Conservation (phyloP, 2,888 invertebrate species). For the Andrena chrysosceles region DNA sequence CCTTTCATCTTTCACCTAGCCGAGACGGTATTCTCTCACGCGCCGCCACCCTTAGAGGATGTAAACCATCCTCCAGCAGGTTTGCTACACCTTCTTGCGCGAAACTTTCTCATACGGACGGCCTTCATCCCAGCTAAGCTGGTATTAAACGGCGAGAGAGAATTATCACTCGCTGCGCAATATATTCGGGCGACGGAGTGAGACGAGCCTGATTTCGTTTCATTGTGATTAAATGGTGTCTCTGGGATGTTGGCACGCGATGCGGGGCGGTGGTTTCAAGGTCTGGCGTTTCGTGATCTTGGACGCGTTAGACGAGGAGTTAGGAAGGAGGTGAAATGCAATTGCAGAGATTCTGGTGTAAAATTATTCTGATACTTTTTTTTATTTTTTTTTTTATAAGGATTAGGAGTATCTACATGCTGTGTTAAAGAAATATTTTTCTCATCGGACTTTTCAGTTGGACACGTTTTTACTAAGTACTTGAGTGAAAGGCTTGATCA, state of each 20-base stretch:
- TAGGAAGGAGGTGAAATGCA: not conserved
- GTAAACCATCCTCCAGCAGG: conserved; percentile 55
- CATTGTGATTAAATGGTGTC: not conserved
- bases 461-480: no score
- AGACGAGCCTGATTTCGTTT: not conserved
- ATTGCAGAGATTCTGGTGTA: not conserved
- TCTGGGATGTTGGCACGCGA: not conserved
- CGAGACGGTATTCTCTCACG: conserved; percentile 53
- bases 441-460: no score
- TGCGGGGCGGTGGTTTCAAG: not conserved
- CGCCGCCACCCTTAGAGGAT: conserved; percentile 44
- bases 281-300: not conserved
- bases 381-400: not conserved
- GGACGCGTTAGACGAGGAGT: not conserved
- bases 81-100: conserved; percentile 12
- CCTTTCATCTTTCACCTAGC: conserved; percentile 67
- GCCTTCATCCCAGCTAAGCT: conserved; percentile 33
- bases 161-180: conserved; percentile 52
- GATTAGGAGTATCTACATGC: not conserved
- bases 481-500: no score
- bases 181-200: conserved; percentile 4
- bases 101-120: conserved; percentile 52
- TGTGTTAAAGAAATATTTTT: no score
- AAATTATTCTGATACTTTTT: not conserved
- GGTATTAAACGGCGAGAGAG: conserved; percentile 54